Evolutionary conservation across 2,888 invertebrate species (phyloP).

Genomic region (Gibbula magus): DNA sequence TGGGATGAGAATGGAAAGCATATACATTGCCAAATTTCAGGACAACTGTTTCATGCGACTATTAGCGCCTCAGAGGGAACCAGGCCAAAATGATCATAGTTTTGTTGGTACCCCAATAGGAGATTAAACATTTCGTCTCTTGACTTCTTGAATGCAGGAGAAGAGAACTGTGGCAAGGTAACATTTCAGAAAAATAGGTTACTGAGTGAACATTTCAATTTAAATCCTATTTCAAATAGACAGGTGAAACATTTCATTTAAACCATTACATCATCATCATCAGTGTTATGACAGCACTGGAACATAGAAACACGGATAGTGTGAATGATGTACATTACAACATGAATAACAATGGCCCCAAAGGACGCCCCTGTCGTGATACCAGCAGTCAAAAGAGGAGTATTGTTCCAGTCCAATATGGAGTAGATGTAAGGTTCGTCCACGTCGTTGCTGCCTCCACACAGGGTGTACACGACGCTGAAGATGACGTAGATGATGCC

Average conservation of each 20-base stretch:
- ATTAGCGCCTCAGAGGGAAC: too few relatives aligned
- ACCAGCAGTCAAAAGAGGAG: neutral
- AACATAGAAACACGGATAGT: neutral
- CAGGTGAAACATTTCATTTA: neutral
- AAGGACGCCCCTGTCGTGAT: neutral
- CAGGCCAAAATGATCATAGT: too few relatives aligned
- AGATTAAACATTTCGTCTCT: too few relatives aligned
- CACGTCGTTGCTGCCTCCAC: slow-evolving; percentile 45
- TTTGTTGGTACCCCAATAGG: too few relatives aligned
- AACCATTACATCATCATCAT: neutral
- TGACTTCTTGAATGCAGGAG: too few relatives aligned
- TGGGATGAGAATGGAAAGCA: too few relatives aligned
- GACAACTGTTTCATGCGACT: too few relatives aligned
- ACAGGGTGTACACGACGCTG: slow-evolving; percentile 42
- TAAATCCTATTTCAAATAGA: too few relatives aligned
- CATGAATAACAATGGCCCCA: slow-evolving; percentile 6
- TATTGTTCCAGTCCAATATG: slow-evolving; percentile 43
- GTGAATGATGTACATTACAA: neutral
- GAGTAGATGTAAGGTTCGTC: slow-evolving; percentile 45
- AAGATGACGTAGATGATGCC: slow-evolving; percentile 44
- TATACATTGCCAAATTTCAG: too few relatives aligned
- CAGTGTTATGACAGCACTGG: neutral
- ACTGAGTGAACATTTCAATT: too few relatives aligned
- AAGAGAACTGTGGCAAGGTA: too few relatives aligned
- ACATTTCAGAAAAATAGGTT: too few relatives aligned